Evolutionary conservation across 2,797 vertebrate genomes (phyloP).

Genomic region (Telmatherina bonti): DNA sequence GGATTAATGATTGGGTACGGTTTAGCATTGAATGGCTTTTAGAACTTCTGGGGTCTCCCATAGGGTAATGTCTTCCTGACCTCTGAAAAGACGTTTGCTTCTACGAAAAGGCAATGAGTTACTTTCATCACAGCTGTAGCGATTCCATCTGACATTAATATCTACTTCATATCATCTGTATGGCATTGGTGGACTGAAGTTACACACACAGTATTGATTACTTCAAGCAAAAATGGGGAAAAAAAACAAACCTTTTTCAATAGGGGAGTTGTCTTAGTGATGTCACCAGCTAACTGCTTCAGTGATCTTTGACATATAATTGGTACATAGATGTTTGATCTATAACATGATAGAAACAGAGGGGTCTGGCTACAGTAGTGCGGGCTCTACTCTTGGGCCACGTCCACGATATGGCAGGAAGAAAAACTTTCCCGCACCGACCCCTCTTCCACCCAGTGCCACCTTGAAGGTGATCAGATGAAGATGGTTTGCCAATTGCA

Average conservation of each 20-base stretch:
- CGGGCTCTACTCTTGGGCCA: too few relatives aligned
- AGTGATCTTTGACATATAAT: conserved; percentile 46
- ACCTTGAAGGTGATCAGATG: too few relatives aligned
- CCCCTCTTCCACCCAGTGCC: too few relatives aligned
- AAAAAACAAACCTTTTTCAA: background rate
- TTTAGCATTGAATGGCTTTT: conserved; percentile 9
- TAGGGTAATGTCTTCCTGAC: conserved; percentile 41
- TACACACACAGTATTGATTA: background rate
- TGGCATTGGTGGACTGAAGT: background rate
- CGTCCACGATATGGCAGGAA: too few relatives aligned
- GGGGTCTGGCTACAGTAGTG: too few relatives aligned
- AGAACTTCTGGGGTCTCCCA: conserved; percentile 38
- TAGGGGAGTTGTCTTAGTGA: conserved; percentile 16
- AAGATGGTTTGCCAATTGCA: too few relatives aligned
- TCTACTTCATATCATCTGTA: background rate
- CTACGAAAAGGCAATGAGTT: background rate
- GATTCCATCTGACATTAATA: background rate
- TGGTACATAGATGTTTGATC: conserved; percentile 1
- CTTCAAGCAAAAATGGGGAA: background rate
- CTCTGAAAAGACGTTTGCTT: conserved; percentile 33
- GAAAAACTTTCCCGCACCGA: too few relatives aligned
- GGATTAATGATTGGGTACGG: conserved; percentile 23
- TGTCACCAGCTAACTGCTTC: conserved; percentile 37
- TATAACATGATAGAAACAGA: conserved; percentile 45
- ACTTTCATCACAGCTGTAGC: background rate